Base-by-base conservation (phyloP, 2,113 vertebrate genomes). In the Hippopotamus amphibius region DNA sequence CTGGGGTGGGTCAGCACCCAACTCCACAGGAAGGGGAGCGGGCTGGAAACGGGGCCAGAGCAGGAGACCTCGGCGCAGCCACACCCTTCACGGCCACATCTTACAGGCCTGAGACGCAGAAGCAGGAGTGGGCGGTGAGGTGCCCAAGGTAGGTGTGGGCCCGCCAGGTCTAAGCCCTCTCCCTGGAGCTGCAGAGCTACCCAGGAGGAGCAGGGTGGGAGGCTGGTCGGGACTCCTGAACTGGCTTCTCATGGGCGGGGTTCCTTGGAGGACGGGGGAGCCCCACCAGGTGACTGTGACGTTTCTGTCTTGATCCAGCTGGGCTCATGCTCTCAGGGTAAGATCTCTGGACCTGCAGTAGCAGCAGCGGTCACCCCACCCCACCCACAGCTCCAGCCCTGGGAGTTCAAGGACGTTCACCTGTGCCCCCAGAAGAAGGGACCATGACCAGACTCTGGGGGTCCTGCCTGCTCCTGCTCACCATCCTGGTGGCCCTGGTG, bases 391-490 rank as follows among this genome's bases (percentile, higher is more conserved):
- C 53, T 71, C 66, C 50, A 80, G 37, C 57, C 26, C 66, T 30
- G 26, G 84, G 15, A 69, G 1, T 4, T 69, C n/a, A 0, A 87
- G 37, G 24, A 83, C 22, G 2, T 17, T 19, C 3, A 63, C 5
- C 43, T 88, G 22, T 55, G 21, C 3, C 77, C 46, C n/a, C 33
- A 12, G 43, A 59, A 13, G 3, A 26, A 81, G 16, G 66, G 76
- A 59, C 46, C 74, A 96, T 97, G 97, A 66, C 26, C 21, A 74
- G 61, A 12, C 0, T 17, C 81, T 30, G 19, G 59, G 50, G 68
- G 26, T 19, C 80, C 65, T 68, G 14, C 16, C 48, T 96, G 50
- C 7, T 97, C 19, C 71, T 96, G 26, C 41, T 97, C 12, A 48
- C 76, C 19, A 26, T 90, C 74, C 48, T 82, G 19, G 57, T 74